Evolutionary conservation across 1,140 invertebrate species (phyloP).

Genomic region (Leptinotarsa texana): DNA sequence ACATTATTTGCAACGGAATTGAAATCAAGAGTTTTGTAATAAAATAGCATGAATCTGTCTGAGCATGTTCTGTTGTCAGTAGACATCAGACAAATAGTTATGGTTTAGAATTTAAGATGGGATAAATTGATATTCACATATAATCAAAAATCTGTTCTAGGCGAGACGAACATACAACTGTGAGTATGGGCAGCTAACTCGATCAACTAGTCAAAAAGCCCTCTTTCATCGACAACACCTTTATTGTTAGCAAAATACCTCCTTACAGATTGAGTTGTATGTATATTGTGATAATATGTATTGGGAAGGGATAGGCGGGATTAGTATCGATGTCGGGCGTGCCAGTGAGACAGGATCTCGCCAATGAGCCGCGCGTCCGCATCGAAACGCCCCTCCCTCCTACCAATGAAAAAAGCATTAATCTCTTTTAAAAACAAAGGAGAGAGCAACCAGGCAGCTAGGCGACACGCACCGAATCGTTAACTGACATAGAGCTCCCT

Average conservation of each 20-base stretch:
- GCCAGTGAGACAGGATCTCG: constrained; percentile 39
- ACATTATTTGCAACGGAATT: too few relatives aligned
- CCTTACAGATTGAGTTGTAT: constrained; percentile 54
- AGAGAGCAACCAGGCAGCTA: constrained; percentile 50
- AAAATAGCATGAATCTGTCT: too few relatives aligned
- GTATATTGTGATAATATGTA: constrained; percentile 50
- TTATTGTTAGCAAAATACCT: constrained; percentile 53
- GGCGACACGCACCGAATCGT: constrained; percentile 49
- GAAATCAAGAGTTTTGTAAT: too few relatives aligned
- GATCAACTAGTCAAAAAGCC: constrained; percentile 38
- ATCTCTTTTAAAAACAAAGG: constrained; percentile 57
- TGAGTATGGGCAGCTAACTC: not conserved
- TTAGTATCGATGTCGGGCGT: constrained; percentile 51
- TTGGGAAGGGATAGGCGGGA: constrained; percentile 48
- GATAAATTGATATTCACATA: too few relatives aligned
- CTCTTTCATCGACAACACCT: constrained; percentile 53
- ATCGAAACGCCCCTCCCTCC: constrained; percentile 49
- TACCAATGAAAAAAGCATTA: constrained; percentile 58
- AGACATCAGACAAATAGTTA: too few relatives aligned
- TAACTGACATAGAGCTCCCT: constrained; percentile 49
- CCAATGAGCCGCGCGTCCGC: constrained; percentile 46
- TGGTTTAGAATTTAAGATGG: too few relatives aligned
- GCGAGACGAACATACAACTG: too few relatives aligned
- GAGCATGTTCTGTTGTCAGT: too few relatives aligned
- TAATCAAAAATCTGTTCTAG: too few relatives aligned